Evolutionary conservation across 2,797 vertebrate genomes (phyloP).

Genomic region (Triplophysa yarkandensis): DNA sequence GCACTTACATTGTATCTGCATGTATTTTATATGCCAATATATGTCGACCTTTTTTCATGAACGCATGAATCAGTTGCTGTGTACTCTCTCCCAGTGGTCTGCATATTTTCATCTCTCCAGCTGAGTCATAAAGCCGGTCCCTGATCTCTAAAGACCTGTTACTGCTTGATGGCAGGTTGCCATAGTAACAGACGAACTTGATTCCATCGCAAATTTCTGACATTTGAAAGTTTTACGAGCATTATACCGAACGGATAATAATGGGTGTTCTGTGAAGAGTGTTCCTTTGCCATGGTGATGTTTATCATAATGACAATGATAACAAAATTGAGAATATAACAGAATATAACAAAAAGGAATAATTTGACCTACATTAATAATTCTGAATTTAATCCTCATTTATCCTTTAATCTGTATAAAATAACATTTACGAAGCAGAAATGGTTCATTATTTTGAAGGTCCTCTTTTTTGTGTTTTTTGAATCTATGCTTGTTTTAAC

Average conservation of each 20-base stretch:
- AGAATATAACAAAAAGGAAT: too few relatives aligned
- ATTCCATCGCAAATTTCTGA: conserved; percentile 33
- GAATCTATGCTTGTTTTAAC: too few relatives aligned
- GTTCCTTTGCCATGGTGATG: background rate
- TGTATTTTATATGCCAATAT: background rate
- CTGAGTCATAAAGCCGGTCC: conserved; percentile 30
- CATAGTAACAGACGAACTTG: conserved; percentile 48
- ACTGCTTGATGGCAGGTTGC: conserved; percentile 35
- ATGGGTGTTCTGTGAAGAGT: conserved; percentile 11
- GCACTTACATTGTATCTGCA: too few relatives aligned
- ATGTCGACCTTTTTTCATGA: background rate
- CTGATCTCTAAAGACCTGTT: conserved; percentile 11
- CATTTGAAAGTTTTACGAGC: conserved; percentile 36
- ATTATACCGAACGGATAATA: conserved; percentile 9
- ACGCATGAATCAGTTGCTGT: background rate
- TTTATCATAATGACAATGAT: background rate
- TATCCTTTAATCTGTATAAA: too few relatives aligned
- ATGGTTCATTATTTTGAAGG: too few relatives aligned
- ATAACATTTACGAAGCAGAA: too few relatives aligned
- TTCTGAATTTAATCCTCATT: too few relatives aligned
- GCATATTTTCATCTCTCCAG: conserved; percentile 7
- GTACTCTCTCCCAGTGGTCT: background rate
- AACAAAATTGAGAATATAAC: conserved; percentile 19
- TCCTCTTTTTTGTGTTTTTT: too few relatives aligned
- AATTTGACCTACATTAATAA: too few relatives aligned